phyloP scores from a whole-genome alignment of 2,797 vertebrate genomes.

The Halcyon leucocephala region DNA sequence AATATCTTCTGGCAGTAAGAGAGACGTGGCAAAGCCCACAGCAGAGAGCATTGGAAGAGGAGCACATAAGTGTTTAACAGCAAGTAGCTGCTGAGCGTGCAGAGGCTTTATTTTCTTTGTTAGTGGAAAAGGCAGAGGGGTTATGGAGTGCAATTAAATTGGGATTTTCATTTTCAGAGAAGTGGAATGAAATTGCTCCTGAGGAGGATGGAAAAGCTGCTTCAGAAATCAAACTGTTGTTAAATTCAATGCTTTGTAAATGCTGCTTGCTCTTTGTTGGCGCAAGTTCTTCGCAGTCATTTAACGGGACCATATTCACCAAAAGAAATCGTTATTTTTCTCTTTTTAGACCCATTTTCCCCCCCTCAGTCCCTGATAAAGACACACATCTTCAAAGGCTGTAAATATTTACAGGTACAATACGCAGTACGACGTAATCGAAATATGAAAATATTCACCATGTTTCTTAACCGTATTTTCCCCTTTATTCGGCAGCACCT shows the following conservation, averaged over 20 bases:
- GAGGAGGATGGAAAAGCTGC: background rate
- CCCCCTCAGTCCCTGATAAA: background rate
- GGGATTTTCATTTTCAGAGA: background rate
- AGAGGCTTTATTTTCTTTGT: background rate
- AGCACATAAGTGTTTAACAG: background rate
- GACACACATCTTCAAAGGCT: background rate
- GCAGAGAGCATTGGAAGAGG: background rate
- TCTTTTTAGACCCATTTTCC: background rate
- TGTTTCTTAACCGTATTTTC: background rate
- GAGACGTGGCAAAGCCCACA: background rate
- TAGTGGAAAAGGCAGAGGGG: background rate
- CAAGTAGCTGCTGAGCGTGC: rapidly evolving
- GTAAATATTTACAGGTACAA: background rate
- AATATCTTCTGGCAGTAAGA: background rate
- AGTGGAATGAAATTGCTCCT: background rate
- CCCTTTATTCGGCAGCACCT: background rate
- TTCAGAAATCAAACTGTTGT: background rate
- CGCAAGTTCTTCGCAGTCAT: background rate
- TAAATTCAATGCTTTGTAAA: background rate
- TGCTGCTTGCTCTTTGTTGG: background rate
- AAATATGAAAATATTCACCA: background rate
- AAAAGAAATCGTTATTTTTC: background rate
- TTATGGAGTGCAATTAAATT: background rate
- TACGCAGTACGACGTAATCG: background rate
- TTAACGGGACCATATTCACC: background rate